A percentile compares a stretch with the other conserved stretches of the same genome.
These are phyloP conservation scores for Petaurus breviceps DNA, from an alignment of 2,113 vertebrate species.

Conservation along the genomic window DNA sequence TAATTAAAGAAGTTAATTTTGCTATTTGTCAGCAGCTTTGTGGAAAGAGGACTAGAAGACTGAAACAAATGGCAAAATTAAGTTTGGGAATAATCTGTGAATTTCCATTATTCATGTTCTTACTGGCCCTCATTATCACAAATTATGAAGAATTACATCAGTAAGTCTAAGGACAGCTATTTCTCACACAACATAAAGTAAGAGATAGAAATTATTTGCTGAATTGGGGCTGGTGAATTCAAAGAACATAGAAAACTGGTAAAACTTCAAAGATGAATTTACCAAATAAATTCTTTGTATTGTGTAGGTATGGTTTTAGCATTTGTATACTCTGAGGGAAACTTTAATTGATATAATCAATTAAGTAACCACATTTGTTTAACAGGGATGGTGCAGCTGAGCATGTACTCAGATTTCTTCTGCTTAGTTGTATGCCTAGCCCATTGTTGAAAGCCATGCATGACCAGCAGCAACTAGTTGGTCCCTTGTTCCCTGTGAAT, in stretches of 20 bases:
- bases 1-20: slow-evolving; percentile 4
- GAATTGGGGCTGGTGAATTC: background rate
- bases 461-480: background rate
- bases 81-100: background rate
- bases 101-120: slow-evolving; percentile 2
- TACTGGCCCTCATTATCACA: background rate
- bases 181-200: background rate
- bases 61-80: slow-evolving; percentile 2
- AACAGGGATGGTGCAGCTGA: background rate
- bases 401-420: background rate
- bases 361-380: background rate
- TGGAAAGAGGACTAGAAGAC: background rate
- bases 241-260: background rate
- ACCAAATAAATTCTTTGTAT: background rate
- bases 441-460: background rate
- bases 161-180: background rate
- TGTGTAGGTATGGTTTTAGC: background rate
- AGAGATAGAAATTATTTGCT: background rate
- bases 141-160: background rate
- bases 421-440: background rate
- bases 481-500: background rate
- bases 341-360: background rate
- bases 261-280: background rate
- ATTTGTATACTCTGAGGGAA: background rate
- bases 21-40: background rate